A percentile compares a stretch with the other conserved stretches of the same genome.
These are phyloP conservation scores for Zeugodacus cucurbitae DNA, from an alignment of 1,140 invertebrate genomes.

Conservation along the genomic window DNA sequence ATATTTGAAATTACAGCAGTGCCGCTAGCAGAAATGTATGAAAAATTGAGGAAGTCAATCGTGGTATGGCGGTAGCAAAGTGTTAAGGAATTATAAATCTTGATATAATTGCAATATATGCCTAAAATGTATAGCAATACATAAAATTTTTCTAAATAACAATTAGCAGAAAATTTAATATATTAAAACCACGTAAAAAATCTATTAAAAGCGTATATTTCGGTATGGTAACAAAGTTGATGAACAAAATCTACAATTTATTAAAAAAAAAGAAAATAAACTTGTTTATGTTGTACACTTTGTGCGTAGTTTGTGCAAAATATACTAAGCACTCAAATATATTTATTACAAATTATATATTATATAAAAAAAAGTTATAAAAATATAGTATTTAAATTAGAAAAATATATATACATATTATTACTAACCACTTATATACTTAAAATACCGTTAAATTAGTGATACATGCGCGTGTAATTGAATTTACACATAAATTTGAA, in stretches of 20 bases:
- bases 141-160: background rate
- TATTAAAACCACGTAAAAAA: too few species aligned
- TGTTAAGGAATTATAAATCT: background rate
- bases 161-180: too few species aligned
- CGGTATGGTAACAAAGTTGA: too few species aligned
- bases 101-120: background rate
- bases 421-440: background rate
- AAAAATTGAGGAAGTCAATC: background rate
- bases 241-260: background rate
- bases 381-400: conserved; percentile 11
- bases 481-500: background rate
- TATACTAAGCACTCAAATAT: background rate
- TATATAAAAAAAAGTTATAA: background rate
- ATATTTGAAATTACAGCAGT: background rate
- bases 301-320: background rate
- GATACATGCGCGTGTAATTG: background rate
- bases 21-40: background rate
- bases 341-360: background rate
- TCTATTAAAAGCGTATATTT: too few species aligned
- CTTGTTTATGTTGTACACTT: background rate
- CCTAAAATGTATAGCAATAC: background rate
- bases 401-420: background rate
- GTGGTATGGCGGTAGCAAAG: background rate
- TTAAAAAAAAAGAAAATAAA: background rate
- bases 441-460: background rate